phyloP scores from a whole-genome alignment of 2,797 vertebrate species.

The Hylomyscus alleni region DNA sequence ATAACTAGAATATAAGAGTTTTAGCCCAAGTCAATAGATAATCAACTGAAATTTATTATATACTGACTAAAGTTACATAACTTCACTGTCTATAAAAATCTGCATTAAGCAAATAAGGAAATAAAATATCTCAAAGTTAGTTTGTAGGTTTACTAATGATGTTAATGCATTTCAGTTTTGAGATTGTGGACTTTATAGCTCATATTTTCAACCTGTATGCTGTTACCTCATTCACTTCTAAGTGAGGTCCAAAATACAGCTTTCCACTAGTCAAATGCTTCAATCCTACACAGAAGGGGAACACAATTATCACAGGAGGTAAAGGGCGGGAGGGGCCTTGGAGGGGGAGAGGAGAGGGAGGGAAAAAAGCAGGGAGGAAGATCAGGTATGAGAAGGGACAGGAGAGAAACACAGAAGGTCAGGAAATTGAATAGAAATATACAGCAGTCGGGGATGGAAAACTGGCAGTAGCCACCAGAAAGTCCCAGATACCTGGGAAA shows the following conservation, averaged over 20 bases:
- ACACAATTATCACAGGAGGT: too few species aligned
- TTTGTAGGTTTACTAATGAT: not conserved
- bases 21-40: not conserved
- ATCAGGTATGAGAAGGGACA: too few species aligned
- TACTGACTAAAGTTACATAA: not conserved
- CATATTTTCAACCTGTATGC: not conserved
- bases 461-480: too few species aligned
- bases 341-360: too few species aligned
- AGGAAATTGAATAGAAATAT: too few species aligned
- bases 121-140: not conserved
- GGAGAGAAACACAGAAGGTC: too few species aligned
- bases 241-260: not conserved
- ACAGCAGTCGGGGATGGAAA: too few species aligned
- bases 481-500: too few species aligned
- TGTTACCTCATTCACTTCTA: constrained; percentile 6
- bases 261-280: not conserved
- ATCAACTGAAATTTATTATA: not conserved
- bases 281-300: too few species aligned
- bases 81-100: not conserved
- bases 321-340: too few species aligned
- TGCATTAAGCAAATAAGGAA: constrained; percentile 8
- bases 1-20: not conserved
- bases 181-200: not conserved
- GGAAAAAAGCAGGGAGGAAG: too few species aligned
- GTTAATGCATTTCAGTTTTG: not conserved